A percentile compares a stretch with the other conserved stretches of the same genome.
Evolutionary conservation across 2,888 invertebrate species (phyloP).

Genomic region (Mythimna vitellina): DNA sequence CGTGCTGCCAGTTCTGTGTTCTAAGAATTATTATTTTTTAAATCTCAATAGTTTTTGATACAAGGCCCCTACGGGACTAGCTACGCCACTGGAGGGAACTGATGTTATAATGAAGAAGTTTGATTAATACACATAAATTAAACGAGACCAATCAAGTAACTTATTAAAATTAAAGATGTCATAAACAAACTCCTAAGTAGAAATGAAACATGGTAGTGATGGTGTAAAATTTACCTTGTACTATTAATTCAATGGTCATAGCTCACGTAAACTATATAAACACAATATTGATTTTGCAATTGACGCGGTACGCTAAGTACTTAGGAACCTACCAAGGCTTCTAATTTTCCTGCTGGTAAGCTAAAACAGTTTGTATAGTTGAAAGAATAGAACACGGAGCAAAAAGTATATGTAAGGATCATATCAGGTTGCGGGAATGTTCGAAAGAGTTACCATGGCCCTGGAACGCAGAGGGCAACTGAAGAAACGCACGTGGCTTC

Average conservation of each 20-base stretch:
- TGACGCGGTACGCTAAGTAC: neutral
- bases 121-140: neutral
- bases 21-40: too few species aligned
- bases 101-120: neutral
- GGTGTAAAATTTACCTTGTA: constrained; percentile 9
- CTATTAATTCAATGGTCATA: constrained; percentile 10
- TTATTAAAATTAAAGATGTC: neutral
- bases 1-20: too few species aligned
- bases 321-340: neutral
- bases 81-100: too few species aligned
- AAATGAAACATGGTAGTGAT: neutral
- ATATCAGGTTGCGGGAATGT: too few species aligned
- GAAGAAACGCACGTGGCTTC: too few species aligned
- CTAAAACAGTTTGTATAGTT: too few species aligned
- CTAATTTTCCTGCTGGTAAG: constrained; percentile 10
- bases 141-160: neutral
- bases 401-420: too few species aligned
- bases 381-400: neutral
- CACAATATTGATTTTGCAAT: constrained; percentile 34
- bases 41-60: too few species aligned
- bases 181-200: neutral
- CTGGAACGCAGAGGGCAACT: too few species aligned
- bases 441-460: too few species aligned
- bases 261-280: neutral
- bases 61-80: too few species aligned